phyloP scores from a whole-genome alignment of 2,888 invertebrate genomes.

The Pristionchus entomophagus region DNA sequence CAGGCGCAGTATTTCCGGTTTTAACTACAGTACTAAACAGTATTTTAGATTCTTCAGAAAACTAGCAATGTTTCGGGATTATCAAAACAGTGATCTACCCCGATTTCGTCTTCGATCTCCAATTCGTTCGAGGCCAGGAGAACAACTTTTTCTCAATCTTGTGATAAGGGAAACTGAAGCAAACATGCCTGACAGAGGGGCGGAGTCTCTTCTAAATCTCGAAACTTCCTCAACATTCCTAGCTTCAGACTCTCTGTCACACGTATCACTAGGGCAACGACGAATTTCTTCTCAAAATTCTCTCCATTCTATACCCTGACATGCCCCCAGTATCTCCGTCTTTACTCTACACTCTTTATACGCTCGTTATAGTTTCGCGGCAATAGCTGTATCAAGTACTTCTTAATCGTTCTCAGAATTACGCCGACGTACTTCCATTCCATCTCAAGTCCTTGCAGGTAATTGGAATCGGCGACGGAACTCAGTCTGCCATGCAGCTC shows the following conservation, averaged over 20 bases:
- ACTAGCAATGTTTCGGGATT: too few species aligned
- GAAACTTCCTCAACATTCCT: background rate
- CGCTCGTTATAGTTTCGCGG: background rate
- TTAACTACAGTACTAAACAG: too few species aligned
- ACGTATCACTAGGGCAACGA: background rate
- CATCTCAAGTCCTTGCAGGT: background rate
- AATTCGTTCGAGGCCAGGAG: background rate
- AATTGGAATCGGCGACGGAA: background rate
- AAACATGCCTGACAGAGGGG: slow-evolving; percentile 4
- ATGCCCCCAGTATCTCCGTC: background rate
- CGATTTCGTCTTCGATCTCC: background rate
- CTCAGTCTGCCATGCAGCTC: background rate
- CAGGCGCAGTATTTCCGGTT: too few species aligned
- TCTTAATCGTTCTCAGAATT: background rate
- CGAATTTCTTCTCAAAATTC: too few species aligned
- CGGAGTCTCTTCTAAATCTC: background rate
- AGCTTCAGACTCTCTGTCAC: background rate
- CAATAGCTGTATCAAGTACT: background rate
- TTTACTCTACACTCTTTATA: background rate
- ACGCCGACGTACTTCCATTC: background rate
- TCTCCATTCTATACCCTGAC: background rate
- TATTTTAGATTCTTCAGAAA: too few species aligned
- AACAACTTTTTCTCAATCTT: slow-evolving; percentile 21
- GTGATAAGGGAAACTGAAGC: background rate
- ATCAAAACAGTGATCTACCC: background rate